Base-by-base conservation (phyloP, 2,888 invertebrate genomes). In the Trachelus iudaicus region DNA sequence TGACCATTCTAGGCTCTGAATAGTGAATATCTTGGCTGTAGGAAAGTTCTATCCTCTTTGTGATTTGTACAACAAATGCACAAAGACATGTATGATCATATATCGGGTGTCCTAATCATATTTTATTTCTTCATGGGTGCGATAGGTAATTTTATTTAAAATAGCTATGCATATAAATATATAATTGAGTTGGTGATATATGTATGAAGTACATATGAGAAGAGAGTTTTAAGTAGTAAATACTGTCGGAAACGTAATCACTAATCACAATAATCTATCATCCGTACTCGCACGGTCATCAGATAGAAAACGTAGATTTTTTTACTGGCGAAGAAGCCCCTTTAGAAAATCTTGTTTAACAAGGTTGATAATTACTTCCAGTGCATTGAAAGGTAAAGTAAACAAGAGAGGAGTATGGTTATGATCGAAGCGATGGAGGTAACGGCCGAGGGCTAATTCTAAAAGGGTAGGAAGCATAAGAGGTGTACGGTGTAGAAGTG, bases 1-100 rank as follows among this genome's bases (percentile, higher is more conserved):
- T 82, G 82, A 82, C 82, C 81, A 76, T 82, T 77, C 76, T 71
- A 74, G 78, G 75, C 80, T 79, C 76, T 82, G 82, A 82, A 82
- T 79, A 78, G 77, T 69, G 79, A 82, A 79, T 82, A 80, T 82
- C 82, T 82, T 80, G 75, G 4, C 71, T 31, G 1, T 13, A 31
- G 71, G 73, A 73, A 81, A 81, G 80, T 80, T 80, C 75, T 71
- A 31, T 3, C 12, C 13, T 30, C 33, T 31, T 34, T 71, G 71
- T 13, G 71, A 71, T 31, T 13, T 1, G 56, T 9, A 23, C 56
- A 56, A 56, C 23, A 9, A 56, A 56, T 56, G 56, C 56, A 23
- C 23, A 56, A 15, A 56, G 56, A 0, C 23, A 56, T 23, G 23
- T 56, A 23, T 23, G 56, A 9, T 2, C 23, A 56, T 56, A 23